Evolutionary conservation across 1,140 invertebrate species (phyloP), one percentile per base, ranked within the genome.

Genomic region (Bombus turneri): DNA sequence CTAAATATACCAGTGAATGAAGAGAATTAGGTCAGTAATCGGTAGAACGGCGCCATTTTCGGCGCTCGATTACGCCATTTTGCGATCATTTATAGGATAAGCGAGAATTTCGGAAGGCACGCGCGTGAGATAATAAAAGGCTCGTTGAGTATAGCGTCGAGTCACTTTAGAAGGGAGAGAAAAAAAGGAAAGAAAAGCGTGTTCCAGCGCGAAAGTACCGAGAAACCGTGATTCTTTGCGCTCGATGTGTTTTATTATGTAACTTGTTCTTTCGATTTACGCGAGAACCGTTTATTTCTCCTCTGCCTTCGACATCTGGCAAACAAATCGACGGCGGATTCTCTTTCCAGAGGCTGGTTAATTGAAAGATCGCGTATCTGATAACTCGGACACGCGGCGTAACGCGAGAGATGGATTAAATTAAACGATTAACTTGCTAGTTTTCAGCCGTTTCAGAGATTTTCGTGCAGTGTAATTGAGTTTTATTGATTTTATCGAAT

Each of bases 281-380:
- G 34, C 59, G 66, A 15, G 80, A 39, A 62, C 71, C 71, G 69
- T 72, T 86, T 77, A 57, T 75, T 78, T 37, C 69, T 72, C 75
- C 39, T 79, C n/a, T 34, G 15, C 69, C 59, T 68, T 47, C 77
- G 77, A 88, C 86, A 85, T 87, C 77, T 85, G 82, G 81, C 81
- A 72, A 79, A 57, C 64, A 72, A 43, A 71, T 59, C 76, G 64
- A 34, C n/a, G 41, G 72, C 62, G 68, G 64, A 57, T 62, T 39
- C 73, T 53, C 77, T 80, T 80, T 73, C 57, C 28, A 66, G 2
- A 69, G 37, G 28, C 41, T n/a, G 34, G 80, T 73, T 82, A 86
- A 75, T 86, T 76, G 83, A 79, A 85, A 85, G 83, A 85, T 85
- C 76, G 69, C 59, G 41, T 87, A 87, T 83, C 73, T 72, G 15